phyloP scores from a whole-genome alignment of 2,113 vertebrate genomes.

The Urocolius indicus region DNA sequence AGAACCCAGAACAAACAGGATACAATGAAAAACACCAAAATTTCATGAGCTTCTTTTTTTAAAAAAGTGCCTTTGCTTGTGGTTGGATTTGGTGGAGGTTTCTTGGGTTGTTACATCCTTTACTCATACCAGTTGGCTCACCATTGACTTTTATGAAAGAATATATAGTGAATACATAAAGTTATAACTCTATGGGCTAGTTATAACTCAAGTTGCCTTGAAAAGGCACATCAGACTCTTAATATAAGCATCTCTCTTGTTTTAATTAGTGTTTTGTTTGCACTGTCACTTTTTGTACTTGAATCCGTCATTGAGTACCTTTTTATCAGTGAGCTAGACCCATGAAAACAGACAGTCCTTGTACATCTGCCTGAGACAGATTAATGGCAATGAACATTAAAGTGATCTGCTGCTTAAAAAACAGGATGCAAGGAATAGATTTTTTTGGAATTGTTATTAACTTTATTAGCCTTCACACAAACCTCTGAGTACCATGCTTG shows the following conservation, averaged over 20 bases:
- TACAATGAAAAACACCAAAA: conserved; percentile 57
- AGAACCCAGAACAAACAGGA: conserved; percentile 50
- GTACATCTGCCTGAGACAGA: not conserved
- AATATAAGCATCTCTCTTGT: not conserved
- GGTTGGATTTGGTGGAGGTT: not conserved
- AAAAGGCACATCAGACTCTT: not conserved
- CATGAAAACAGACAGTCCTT: not conserved
- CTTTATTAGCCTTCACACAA: not conserved
- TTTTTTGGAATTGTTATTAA: not conserved
- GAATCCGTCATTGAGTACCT: not conserved
- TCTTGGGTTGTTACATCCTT: not conserved
- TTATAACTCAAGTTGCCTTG: not conserved
- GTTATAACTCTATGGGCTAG: not conserved
- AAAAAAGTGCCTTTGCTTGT: not conserved
- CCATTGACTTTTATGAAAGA: not conserved
- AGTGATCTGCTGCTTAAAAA: not conserved
- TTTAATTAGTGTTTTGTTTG: not conserved
- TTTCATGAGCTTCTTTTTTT: not conserved
- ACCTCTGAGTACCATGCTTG: not conserved
- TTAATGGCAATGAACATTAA: not conserved
- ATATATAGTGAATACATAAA: not conserved
- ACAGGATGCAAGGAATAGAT: not conserved
- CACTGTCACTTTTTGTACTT: not conserved
- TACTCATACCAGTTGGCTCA: not conserved
- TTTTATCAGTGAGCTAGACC: not conserved